Conservation (phyloP, 2,888 invertebrate genomes). For the Troides aeacus region DNA sequence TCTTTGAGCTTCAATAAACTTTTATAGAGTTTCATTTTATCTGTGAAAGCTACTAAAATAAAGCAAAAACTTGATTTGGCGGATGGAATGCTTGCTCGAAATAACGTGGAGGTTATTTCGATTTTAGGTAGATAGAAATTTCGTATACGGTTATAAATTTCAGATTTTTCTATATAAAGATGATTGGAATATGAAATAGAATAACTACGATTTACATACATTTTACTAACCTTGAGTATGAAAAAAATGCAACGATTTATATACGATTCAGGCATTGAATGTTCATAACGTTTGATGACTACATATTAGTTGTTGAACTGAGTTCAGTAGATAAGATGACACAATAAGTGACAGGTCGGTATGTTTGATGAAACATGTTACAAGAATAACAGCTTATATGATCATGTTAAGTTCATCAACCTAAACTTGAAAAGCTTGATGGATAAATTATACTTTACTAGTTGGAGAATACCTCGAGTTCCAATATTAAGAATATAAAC, state of each 20-base stretch:
- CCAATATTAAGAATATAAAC: too few relatives aligned
- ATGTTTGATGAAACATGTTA: too few relatives aligned
- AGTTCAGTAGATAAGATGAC: too few relatives aligned
- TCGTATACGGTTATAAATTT: background rate
- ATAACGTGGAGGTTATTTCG: background rate
- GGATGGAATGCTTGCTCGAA: background rate
- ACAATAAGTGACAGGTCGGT: too few relatives aligned
- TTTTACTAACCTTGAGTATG: background rate
- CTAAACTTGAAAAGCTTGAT: too few relatives aligned
- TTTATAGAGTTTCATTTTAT: slow-evolving; percentile 1
- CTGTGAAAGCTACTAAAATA: slow-evolving; percentile 1
- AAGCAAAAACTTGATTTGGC: background rate
- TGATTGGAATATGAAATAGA: background rate
- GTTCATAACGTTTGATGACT: too few relatives aligned
- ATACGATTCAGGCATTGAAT: too few relatives aligned
- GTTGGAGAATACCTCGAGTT: too few relatives aligned
- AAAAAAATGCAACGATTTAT: background rate
- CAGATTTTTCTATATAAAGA: background rate
- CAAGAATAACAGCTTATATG: too few relatives aligned
- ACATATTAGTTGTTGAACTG: too few relatives aligned
- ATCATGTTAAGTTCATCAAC: too few relatives aligned
- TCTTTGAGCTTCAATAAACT: slow-evolving; percentile 2
- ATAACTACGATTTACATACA: background rate
- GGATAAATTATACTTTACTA: too few relatives aligned
- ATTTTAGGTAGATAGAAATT: background rate